These are phyloP conservation scores for Aphaenogaster ashmeadi DNA, from an alignment of 1,140 invertebrate genomes.

Conservation along the genomic window DNA sequence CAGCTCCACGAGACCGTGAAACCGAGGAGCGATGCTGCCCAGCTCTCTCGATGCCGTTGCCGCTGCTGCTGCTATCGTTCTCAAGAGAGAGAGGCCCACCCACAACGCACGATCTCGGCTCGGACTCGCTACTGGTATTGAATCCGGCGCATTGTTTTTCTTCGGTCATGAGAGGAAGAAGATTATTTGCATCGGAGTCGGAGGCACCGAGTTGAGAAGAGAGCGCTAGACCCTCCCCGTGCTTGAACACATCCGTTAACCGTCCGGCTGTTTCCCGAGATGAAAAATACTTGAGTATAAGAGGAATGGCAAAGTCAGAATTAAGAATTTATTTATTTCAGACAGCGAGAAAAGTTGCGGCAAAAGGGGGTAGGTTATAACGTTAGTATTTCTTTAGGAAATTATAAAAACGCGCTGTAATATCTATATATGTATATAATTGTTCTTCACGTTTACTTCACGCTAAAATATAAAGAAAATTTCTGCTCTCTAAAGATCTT, in stretches of 20 bases:
- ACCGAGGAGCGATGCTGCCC: slow-evolving; percentile 70
- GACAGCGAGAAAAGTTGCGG: neutral
- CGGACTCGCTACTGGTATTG: slow-evolving; percentile 86
- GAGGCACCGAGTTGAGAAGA: slow-evolving; percentile 65
- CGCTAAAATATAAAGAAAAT: neutral
- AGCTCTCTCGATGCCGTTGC: slow-evolving; percentile 69
- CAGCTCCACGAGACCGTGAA: slow-evolving; percentile 80
- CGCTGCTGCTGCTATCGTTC: slow-evolving; percentile 77
- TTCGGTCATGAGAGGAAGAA: slow-evolving; percentile 83
- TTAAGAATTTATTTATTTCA: slow-evolving; percentile 36
- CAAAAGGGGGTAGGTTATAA: neutral
- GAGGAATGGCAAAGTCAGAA: neutral
- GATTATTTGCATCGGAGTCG: slow-evolving; percentile 85
- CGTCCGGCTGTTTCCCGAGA: slow-evolving; percentile 4
- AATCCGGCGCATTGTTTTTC: slow-evolving; percentile 87
- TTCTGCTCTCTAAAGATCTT: neutral
- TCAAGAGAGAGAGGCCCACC: slow-evolving; percentile 83
- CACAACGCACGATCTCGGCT: slow-evolving; percentile 86
- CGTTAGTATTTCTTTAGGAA: neutral
- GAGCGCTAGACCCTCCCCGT: slow-evolving; percentile 54
- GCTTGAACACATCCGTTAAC: slow-evolving; percentile 48
- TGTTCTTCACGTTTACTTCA: neutral
- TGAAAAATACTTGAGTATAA: slow-evolving; percentile 11
- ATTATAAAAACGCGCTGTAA: neutral
- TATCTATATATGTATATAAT: neutral